phyloP scores from a whole-genome alignment of 2,797 vertebrate species.

The Lophotriccus pileatus region DNA sequence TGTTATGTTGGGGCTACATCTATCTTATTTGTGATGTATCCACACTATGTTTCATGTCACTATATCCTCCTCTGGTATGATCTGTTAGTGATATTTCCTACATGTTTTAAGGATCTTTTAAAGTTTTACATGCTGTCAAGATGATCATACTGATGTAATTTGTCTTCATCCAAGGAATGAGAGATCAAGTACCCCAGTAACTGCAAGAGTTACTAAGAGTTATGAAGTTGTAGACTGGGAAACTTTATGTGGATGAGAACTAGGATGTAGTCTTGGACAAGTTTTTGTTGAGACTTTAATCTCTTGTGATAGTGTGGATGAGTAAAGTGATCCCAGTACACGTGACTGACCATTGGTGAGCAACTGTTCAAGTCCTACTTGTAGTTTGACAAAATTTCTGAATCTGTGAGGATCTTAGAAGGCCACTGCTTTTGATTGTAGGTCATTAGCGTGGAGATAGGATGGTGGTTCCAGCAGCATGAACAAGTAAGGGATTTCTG shows the following conservation, averaged over 20 bases:
- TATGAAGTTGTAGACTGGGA: neutral
- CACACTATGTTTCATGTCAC: neutral
- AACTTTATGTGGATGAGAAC: neutral
- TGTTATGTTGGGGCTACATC: neutral
- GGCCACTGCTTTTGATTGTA: neutral
- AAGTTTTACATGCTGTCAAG: neutral
- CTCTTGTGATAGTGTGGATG: neutral
- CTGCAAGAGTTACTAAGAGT: neutral
- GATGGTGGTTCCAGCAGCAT: neutral
- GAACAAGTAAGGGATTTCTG: neutral
- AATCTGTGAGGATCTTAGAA: neutral
- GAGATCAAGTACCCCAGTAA: neutral
- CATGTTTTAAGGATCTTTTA: neutral
- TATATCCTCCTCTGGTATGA: neutral
- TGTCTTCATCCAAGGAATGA: neutral
- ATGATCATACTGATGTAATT: neutral
- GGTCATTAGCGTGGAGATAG: neutral
- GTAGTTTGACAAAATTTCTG: neutral
- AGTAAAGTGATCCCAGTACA: neutral
- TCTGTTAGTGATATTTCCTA: neutral
- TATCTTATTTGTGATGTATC: neutral
- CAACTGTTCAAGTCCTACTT: neutral
- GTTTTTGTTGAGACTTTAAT: neutral
- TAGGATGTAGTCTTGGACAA: neutral
- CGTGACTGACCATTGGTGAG: accelerated